Base-by-base conservation (phyloP, 1,140 invertebrate genomes). In the Callitettix versicolor region DNA sequence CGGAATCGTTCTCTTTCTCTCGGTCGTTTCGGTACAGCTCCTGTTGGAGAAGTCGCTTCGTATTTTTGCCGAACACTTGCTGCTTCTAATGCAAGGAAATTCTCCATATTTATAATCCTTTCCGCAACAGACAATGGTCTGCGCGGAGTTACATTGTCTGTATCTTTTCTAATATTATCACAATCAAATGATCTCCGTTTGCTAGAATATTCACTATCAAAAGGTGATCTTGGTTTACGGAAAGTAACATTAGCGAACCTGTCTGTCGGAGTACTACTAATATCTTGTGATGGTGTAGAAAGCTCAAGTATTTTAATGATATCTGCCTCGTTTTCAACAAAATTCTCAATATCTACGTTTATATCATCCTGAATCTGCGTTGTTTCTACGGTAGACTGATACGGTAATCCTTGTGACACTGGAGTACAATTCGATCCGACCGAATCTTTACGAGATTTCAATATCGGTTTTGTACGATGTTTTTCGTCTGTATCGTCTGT, bases 401-500 rank as follows among this genome's bases (percentile, higher is more conserved):
- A 30, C 9, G 26, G 3, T 4, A 30, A 30, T 30, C 26, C 26
- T 9, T 30, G 26, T 4, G 26, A 30, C 3, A 9, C 9, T 4
- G 26, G 26, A 30, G 26, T 9, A 30, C 26, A 30, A 9, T 30
- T 30, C 9, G 26, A 30, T 4, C 26, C 26, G 26, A 3, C 26
- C 26, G 26, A 30, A 14, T 44, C 41, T 11, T 48, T 46, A 15
- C 50, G 55, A 17, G 76, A 78, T 68, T 91, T 92, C 1, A 92
- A 69, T 56, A 92, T 92, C 12, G 89, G 86, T 63, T 80, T 84
- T 53, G 80, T 84, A 0, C 78, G 77, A 51, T 73, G 48, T 15
- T 56, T 76, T 26, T 84, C 81, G 21, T 84, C 83, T 56, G 79
- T 74, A 62, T 90, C 85, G 53, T 90, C 87, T 5, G 80, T 79